Base-by-base conservation (phyloP, 2,113 vertebrate genomes). In the Gobius niger region DNA sequence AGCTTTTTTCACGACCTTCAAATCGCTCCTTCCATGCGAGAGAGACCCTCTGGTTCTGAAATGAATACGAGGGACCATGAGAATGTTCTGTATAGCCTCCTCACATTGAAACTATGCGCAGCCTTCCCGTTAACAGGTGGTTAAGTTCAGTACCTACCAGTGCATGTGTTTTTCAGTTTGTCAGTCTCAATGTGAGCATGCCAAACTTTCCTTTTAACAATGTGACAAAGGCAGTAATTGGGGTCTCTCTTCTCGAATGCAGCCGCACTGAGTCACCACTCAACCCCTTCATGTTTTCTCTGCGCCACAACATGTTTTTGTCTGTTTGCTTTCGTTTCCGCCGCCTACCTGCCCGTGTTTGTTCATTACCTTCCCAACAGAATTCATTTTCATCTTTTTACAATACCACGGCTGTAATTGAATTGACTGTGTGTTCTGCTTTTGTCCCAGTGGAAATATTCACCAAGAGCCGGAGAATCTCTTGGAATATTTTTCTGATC, bases 141-240 rank as follows among this genome's bases (percentile, higher is more conserved):
- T 4, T 3, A 34, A 34, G 24, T 34, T 34, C 24, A 34, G 24
- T 34, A 34, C 24, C 24, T 34, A 34, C n/a, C n/a, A n/a, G n/a
- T n/a, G 24, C 24, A 34, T 34, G 24, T 34, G 24, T 34, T 34
- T 34, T 34, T 34, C 24, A 34, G 24, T 34, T 34, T 34, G 47
- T 13, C 13, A 47, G 7, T 15, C 16, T 19, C 51, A 54, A 54
- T 54, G 18, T 16, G 11, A 4, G 52, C 52, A 16, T 19, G 52
- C 16, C 18, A 19, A 19, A 11, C 52, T 11, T 5, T 7, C 7
- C 52, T 19, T 53, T 46, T 46, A 9, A 53, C 8, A 54, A 1
- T 16, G 16, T 54, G 10, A 54, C 52, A 54, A 24, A 54, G 16
- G 52, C 52, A 19, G 52, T 54, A 54, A 54, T 54, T 54, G 52